A percentile compares a stretch with the other conserved stretches of the same genome.
Conservation (phyloP, 2,888 invertebrate species). For the Acanthosepion lycidas region DNA sequence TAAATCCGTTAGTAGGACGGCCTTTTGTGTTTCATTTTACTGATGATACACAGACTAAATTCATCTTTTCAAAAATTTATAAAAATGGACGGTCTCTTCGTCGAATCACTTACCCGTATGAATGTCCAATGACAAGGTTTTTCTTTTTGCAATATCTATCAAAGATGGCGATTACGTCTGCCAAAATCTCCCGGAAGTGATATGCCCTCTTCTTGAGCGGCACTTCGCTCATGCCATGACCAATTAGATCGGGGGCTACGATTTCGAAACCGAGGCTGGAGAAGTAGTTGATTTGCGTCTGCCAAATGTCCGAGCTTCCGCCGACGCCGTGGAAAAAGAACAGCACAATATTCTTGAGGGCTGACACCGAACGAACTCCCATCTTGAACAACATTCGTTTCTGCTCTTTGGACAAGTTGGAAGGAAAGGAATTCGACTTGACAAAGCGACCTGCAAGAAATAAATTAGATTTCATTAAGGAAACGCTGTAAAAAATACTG, state of each 20-base stretch:
- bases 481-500: too few relatives aligned
- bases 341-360: constrained; percentile 67
- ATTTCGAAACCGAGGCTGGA: constrained; percentile 79
- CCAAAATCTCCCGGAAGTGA: constrained; percentile 79
- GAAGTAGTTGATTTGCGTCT: constrained; percentile 79
- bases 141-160: constrained; percentile 79
- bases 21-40: too few relatives aligned
- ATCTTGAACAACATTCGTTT: constrained; percentile 40
- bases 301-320: constrained; percentile 81
- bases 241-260: constrained; percentile 81
- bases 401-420: constrained; percentile 1
- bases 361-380: constrained; percentile 39
- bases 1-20: too few relatives aligned
- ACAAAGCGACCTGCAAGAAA: neutral
- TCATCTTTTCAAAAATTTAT: too few relatives aligned
- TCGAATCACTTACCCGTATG: constrained; percentile 79
- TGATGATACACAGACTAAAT: too few relatives aligned
- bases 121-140: constrained; percentile 81
- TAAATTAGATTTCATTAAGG: too few relatives aligned
- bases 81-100: too few relatives aligned
- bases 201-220: constrained; percentile 79
- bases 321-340: constrained; percentile 83
- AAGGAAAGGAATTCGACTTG: constrained; percentile 34
- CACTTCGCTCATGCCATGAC: constrained; percentile 81
- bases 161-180: constrained; percentile 79